Percentiles rank a stretch among this genome's conserved stretches.
phyloP scores from a whole-genome alignment of 2,113 vertebrate species.

The Nothoprocta perdicaria region DNA sequence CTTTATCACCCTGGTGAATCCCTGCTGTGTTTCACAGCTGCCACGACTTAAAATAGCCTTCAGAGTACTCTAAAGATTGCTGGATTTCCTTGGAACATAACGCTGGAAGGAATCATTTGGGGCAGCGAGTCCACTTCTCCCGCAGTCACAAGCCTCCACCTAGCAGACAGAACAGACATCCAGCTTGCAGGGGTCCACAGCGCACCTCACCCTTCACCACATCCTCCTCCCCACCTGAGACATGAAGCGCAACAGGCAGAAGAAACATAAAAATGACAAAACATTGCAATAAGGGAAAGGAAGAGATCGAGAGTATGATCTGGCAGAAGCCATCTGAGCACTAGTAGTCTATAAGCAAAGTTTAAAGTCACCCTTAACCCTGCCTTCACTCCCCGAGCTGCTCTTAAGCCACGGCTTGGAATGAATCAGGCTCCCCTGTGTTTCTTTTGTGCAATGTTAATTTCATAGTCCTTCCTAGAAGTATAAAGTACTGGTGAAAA shows the following conservation, averaged over 20 bases:
- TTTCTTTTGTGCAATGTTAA: neutral
- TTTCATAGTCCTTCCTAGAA: neutral
- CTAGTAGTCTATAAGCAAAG: neutral
- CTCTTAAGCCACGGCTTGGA: neutral
- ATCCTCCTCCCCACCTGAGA: neutral
- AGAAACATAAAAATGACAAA: conserved; percentile 10
- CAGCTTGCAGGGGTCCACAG: neutral
- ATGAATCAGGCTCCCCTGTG: neutral
- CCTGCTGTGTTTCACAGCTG: conserved; percentile 65
- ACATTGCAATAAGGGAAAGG: neutral
- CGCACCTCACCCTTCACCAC: neutral
- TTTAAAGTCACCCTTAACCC: conserved; percentile 11
- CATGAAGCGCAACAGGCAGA: conserved; percentile 4
- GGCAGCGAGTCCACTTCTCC: neutral
- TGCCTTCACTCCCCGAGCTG: neutral
- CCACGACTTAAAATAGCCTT: conserved; percentile 61
- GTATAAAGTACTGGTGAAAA: neutral
- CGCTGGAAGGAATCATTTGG: neutral
- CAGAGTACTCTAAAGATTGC: conserved; percentile 19
- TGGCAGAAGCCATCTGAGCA: neutral
- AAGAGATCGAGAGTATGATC: neutral
- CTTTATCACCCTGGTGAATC: conserved; percentile 51
- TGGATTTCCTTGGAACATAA: conserved; percentile 11
- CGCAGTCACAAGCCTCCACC: neutral
- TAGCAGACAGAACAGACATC: neutral